Base-by-base conservation (phyloP, 1,140 invertebrate genomes). In the Aradophagus sp. region DNA sequence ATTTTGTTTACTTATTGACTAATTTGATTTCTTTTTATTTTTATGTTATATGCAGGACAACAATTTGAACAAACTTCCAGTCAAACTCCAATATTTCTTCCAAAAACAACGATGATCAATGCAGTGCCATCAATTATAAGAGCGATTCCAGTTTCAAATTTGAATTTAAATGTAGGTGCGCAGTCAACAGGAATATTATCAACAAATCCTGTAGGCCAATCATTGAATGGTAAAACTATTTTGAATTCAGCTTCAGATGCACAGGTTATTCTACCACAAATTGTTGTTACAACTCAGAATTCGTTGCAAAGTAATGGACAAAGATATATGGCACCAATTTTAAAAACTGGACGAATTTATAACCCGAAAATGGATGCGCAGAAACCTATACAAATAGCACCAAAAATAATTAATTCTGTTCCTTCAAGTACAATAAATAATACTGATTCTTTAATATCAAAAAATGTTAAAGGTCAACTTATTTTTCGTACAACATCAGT, bases 31-130 rank as follows among this genome's bases (percentile, higher is more conserved):
- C n/a, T n/a, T n/a, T n/a, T n/a, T n/a, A n/a, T 20, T 2, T 11
- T 23, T 5, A 44, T 1, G 27, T 42, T 39, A 11, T 36, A 31
- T 27, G 6, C 26, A 67, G 52, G 35, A 41, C 36, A 20, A 5
- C 59, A 55, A 26, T 74, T 53, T 13, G 65, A 58, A 38, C n/a
- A n/a, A n/a, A 34, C 41, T 31, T 32, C 58, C 7, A 76, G 34
- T 12, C 61, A 80, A 13, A 77, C 76, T 72, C 78, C 80, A 5
- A 50, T 84, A 15, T 27, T 84, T 32, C 26, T 84, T 38, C 76
- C 81, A 19, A 83, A 84, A 58, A 53, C 77, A 16, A 73, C 75
- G 0, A 4, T 81, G 6, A 10, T 82, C 7, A 83, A 82, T 44
- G 77, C 74, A 1, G 32, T 82, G n/a, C 55, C 76, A 15, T 76